These are phyloP conservation scores for Platygyra sinensis DNA, from an alignment of 64 coral and sea anemone species.

Conservation along the genomic window DNA sequence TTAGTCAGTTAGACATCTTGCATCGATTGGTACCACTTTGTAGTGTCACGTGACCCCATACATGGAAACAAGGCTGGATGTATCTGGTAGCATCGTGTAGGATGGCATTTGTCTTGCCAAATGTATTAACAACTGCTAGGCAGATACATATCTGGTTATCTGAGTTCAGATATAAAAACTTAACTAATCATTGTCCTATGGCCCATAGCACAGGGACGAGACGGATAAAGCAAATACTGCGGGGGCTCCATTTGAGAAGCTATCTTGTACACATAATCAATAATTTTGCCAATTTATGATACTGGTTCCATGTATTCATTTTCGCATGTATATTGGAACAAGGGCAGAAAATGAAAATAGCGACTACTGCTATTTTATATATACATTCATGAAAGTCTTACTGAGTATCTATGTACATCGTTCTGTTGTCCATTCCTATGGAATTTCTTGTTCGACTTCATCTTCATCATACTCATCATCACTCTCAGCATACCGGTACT, in stretches of 20 bases:
- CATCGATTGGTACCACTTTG: slow-evolving; percentile 61
- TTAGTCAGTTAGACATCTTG: slow-evolving; percentile 67
- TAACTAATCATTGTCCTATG: slow-evolving; percentile 42
- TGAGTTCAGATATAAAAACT: neutral
- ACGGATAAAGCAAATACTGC: slow-evolving; percentile 60
- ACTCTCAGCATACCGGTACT: too few species aligned
- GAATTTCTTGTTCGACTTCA: too few species aligned
- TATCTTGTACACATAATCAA: too few species aligned
- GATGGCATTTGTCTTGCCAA: too few species aligned
- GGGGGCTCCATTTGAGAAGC: slow-evolving; percentile 20
- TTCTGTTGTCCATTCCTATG: too few species aligned
- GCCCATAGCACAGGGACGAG: slow-evolving; percentile 60
- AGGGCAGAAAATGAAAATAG: slow-evolving; percentile 69
- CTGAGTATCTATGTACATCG: slow-evolving; percentile 36
- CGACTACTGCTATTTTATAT: slow-evolving; percentile 61
- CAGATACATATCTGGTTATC: too few species aligned
- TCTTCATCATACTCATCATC: too few species aligned
- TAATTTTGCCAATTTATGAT: too few species aligned
- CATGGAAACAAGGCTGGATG: slow-evolving; percentile 56
- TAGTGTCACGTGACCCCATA: slow-evolving; percentile 62
- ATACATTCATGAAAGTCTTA: slow-evolving; percentile 62
- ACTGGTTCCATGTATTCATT: neutral
- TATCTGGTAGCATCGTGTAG: neutral
- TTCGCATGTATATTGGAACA: slow-evolving; percentile 62
- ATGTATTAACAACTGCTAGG: too few species aligned